These are phyloP conservation scores for Holacanthus passer DNA, from an alignment of 2,113 vertebrate genomes.

Conservation along the genomic window DNA sequence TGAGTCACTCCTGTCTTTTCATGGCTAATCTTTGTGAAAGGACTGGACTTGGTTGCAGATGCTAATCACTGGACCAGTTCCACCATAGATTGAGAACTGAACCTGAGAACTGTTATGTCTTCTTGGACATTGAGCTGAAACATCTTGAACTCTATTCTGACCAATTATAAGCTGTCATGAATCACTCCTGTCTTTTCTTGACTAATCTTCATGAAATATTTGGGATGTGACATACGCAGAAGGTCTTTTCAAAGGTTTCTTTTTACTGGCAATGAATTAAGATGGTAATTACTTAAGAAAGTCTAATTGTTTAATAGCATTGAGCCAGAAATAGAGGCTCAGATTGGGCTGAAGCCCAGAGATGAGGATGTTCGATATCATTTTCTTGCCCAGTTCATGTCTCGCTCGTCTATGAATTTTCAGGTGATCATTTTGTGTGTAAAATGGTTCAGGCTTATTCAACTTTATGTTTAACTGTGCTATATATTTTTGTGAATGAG, in stretches of 20 bases:
- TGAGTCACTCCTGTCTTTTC: background rate
- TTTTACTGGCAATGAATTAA: background rate
- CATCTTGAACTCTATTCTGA: background rate
- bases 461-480: background rate
- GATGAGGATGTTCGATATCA: background rate
- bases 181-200: conserved; percentile 1
- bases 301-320: background rate
- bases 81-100: too few species aligned
- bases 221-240: background rate
- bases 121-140: background rate
- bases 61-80: too few species aligned
- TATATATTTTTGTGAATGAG: conserved; percentile 16
- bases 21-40: background rate
- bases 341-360: background rate
- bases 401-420: conserved; percentile 30
- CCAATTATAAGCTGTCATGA: background rate
- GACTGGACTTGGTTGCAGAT: too few species aligned
- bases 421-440: background rate
- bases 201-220: background rate
- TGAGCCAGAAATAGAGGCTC: background rate
- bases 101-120: too few species aligned
- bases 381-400: background rate
- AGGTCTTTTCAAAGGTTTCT: background rate
- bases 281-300: conserved; percentile 1
- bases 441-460: background rate